phyloP scores from a whole-genome alignment of 2,888 invertebrate genomes.

The Phoronis australis region DNA sequence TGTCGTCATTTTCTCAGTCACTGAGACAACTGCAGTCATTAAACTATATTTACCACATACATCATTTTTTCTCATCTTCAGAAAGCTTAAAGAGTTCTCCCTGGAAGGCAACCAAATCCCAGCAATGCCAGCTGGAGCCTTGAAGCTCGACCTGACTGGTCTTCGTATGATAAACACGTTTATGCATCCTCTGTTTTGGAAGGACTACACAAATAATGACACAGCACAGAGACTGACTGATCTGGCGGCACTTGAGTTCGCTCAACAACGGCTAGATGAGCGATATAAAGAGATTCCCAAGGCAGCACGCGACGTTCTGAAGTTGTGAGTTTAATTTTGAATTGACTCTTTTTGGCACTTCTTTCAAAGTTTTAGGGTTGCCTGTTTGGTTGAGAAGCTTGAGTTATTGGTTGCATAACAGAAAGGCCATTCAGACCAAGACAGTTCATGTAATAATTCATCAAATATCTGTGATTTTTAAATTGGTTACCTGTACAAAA shows the following conservation, averaged over 20 bases:
- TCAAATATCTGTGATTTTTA: no score
- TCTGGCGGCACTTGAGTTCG: slow-evolving; percentile 23
- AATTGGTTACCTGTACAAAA: no score
- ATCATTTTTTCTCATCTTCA: no score
- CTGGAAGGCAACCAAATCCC: slow-evolving; percentile 48
- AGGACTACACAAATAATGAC: slow-evolving; percentile 36
- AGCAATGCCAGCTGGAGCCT: slow-evolving; percentile 37
- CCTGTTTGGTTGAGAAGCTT: no score
- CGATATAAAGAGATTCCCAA: slow-evolving; percentile 2
- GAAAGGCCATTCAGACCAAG: no score
- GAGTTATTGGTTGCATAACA: no score
- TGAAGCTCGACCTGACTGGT: slow-evolving; percentile 27
- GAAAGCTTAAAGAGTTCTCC: slow-evolving; percentile 37
- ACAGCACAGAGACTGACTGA: slow-evolving; percentile 32
- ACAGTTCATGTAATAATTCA: no score
- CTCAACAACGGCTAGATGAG: slow-evolving; percentile 15
- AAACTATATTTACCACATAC: no score
- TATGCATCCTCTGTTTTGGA: slow-evolving; percentile 52
- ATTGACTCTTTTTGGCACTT: no score
- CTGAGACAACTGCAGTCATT: no score
- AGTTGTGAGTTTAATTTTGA: slow-evolving; percentile 11
- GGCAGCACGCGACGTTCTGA: slow-evolving; percentile 6
- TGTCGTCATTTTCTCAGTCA: no score
- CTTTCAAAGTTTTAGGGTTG: no score
- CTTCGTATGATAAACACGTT: slow-evolving; percentile 46